These are phyloP conservation scores for Tangara arthus DNA, from an alignment of 2,797 vertebrate species.

Conservation along the genomic window DNA sequence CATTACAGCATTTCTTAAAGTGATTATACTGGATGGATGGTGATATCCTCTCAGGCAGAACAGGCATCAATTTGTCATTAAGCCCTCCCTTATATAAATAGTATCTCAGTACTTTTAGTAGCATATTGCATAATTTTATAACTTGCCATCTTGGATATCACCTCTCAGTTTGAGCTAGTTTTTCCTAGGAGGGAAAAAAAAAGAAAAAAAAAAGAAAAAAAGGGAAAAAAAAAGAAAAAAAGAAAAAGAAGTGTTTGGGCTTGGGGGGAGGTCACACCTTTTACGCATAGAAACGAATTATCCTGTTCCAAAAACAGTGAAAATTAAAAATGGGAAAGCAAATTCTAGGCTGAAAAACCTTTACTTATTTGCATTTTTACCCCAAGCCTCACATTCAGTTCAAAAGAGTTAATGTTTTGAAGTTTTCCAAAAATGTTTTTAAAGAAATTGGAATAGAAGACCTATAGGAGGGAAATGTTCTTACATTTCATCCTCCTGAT, in stretches of 20 bases:
- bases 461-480: background rate
- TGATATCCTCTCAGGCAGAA: background rate
- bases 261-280: accelerated
- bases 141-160: background rate
- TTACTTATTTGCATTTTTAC: background rate
- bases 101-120: background rate
- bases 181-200: background rate
- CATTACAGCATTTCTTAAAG: background rate
- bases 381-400: background rate
- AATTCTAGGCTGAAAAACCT: background rate
- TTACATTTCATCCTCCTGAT: background rate
- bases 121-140: background rate
- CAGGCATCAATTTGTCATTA: background rate
- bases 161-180: background rate
- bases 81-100: background rate
- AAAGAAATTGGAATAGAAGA: background rate
- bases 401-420: background rate
- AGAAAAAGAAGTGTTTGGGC: background rate
- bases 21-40: background rate
- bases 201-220: background rate
- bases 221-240: background rate
- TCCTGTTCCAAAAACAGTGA: background rate
- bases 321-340: background rate
- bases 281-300: background rate
- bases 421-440: background rate